Base-by-base conservation (phyloP, 1,140 invertebrate species). In the Maniola jurtina region DNA sequence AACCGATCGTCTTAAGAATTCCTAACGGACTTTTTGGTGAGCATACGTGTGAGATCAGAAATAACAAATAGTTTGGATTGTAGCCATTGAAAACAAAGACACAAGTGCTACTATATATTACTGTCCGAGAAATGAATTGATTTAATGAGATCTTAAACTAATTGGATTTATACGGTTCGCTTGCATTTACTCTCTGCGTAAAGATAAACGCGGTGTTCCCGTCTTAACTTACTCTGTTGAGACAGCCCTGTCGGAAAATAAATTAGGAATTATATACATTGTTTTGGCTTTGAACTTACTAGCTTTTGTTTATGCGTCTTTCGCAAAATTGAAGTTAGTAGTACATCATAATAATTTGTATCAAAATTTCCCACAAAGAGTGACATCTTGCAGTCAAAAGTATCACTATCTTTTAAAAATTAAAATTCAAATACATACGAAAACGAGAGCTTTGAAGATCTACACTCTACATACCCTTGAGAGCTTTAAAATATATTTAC, bases 1-100 rank as follows among this genome's bases (percentile, higher is more conserved):
- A 63, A 63, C 60, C 58, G 45, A 70, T 71, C 62, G 50, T n/a
- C 61, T 69, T 71, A 50, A 47, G 55, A 60, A 33, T 68, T 68
- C 66, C 54, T 65, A 63, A 69, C 38, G 38, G 47, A 68, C 70
- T 80, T 74, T 79, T 77, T 72, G 64, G 61, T 74, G 42, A 52
- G 61, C 48, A 55, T 47, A 55, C 13, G 45, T 57, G 56, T 57
- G 56, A 36, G 56, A 61, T 66, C 63, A 70, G 70, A 79, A 82
- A 87, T 80, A 85, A 89, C 81, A 86, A 86, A 86, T 87, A 88
- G 83, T 87, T 88, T 88, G 86, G 87, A 88, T 81, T 71, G 77
- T 70, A 79, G 85, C 85, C 86, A 89, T 82, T 73, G 77, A 79
- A 85, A 82, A 86, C 83, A 89, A 86, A 86, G 81, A 82, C 73